phyloP scores from a whole-genome alignment of 2,888 invertebrate genomes.

The Plusia festucae region DNA sequence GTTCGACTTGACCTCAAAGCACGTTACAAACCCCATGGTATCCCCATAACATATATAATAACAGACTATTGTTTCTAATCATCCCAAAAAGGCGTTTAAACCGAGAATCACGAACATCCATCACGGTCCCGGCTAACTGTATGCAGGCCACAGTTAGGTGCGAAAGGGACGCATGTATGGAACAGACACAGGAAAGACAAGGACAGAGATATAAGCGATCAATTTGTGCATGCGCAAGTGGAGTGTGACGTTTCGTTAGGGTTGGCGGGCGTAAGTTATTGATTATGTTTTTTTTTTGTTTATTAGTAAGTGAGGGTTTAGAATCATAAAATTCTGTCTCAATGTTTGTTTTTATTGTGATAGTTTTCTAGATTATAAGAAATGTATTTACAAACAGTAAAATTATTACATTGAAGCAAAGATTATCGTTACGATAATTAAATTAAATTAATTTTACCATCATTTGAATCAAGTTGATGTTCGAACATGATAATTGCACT shows the following conservation, averaged over 20 bases:
- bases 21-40: neutral
- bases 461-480: no score
- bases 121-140: constrained; percentile 74
- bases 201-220: constrained; percentile 67
- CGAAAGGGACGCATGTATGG: constrained; percentile 63
- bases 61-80: constrained; percentile 54
- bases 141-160: constrained; percentile 77
- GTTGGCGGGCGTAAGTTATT: constrained; percentile 59
- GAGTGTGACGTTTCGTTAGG: constrained; percentile 79
- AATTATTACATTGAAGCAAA: no score
- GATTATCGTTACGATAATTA: no score
- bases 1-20: neutral
- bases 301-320: neutral
- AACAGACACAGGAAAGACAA: constrained; percentile 42
- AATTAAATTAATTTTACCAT: no score
- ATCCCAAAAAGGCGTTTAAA: constrained; percentile 59
- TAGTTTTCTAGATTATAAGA: no score
- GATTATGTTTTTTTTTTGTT: neutral
- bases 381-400: no score
- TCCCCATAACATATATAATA: constrained; percentile 29
- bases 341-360: no score
- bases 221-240: constrained; percentile 83
- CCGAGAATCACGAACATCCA: constrained; percentile 58
- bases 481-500: no score
- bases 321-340: no score